These are phyloP conservation scores for Euwallacea fornicatus DNA, from an alignment of 1,140 invertebrate species.

Conservation along the genomic window DNA sequence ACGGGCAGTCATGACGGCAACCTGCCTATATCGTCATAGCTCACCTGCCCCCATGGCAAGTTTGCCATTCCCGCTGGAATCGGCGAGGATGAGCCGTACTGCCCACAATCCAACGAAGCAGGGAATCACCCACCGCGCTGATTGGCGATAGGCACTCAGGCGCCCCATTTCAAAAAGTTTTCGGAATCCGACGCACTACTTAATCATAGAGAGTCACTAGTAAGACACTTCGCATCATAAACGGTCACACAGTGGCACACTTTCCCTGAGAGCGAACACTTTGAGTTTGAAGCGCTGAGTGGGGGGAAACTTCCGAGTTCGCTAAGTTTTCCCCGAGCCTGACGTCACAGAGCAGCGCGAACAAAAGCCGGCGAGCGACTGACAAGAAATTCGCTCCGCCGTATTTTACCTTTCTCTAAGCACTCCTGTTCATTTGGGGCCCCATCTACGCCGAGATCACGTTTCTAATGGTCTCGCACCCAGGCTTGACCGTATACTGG, in stretches of 20 bases:
- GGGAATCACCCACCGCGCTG: conserved; percentile 8
- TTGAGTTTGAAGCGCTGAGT: not conserved
- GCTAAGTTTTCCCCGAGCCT: conserved; percentile 3
- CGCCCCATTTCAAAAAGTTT: conserved; percentile 17
- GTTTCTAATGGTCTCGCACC: conserved; percentile 2
- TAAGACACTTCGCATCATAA: no score
- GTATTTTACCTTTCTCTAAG: conserved; percentile 30
- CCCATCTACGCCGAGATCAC: not conserved
- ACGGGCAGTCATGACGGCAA: not conserved
- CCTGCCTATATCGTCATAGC: not conserved
- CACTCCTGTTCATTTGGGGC: conserved; percentile 7
- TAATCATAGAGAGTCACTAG: not conserved
- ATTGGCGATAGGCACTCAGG: not conserved
- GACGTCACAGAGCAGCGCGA: conserved; percentile 7
- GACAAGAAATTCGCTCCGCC: conserved; percentile 15
- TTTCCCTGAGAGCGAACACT: not conserved
- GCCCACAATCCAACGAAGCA: conserved; percentile 3
- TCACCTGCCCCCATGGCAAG: conserved; percentile 20
- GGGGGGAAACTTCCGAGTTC: not conserved
- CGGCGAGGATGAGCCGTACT: conserved; percentile 16
- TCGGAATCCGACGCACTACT: not conserved
- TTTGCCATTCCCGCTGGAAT: conserved; percentile 15
- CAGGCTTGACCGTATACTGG: not conserved
- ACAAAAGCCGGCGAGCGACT: conserved; percentile 28
- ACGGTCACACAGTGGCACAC: no score